phyloP scores from a whole-genome alignment of 2,888 invertebrate genomes.

The Drosophila affinis region DNA sequence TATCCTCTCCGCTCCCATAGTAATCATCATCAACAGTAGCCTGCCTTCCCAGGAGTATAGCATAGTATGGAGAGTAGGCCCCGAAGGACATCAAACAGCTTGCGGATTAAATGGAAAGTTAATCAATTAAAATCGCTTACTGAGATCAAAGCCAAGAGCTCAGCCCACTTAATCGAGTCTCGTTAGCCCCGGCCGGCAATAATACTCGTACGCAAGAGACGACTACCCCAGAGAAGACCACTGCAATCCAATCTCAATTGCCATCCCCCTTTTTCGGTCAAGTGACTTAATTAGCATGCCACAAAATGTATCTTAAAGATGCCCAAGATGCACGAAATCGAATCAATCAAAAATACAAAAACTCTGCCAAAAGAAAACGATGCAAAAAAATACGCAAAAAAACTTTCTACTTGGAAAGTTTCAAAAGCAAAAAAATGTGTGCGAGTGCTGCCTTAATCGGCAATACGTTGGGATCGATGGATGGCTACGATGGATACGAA shows the following conservation, averaged over 20 bases:
- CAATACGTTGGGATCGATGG: conserved; percentile 17
- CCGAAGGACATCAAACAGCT: conserved; percentile 33
- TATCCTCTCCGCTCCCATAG: neutral
- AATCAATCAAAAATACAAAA: conserved; percentile 62
- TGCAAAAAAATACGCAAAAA: conserved; percentile 9
- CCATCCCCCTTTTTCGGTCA: conserved; percentile 17
- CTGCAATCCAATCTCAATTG: conserved; percentile 5
- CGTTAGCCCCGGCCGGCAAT: conserved; percentile 24
- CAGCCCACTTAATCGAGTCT: conserved; percentile 45
- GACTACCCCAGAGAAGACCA: neutral
- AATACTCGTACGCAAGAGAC: neutral
- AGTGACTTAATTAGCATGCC: conserved; percentile 77
- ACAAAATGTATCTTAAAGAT: conserved; percentile 47
- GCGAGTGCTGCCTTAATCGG: conserved; percentile 3
- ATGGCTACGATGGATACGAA: neutral
- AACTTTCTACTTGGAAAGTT: conserved; percentile 58
- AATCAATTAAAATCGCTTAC: conserved; percentile 40
- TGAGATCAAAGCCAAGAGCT: conserved; percentile 19
- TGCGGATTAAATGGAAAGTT: conserved; percentile 43
- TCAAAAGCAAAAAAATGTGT: neutral
- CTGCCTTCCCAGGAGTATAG: conserved; percentile 1
- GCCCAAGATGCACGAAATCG: conserved; percentile 18
- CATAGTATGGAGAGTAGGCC: neutral
- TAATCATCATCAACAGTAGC: conserved; percentile 37
- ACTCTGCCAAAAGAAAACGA: conserved; percentile 8